Evolutionary conservation across 2,797 vertebrate species (phyloP).

Genomic region (Gambusia yucatana): DNA sequence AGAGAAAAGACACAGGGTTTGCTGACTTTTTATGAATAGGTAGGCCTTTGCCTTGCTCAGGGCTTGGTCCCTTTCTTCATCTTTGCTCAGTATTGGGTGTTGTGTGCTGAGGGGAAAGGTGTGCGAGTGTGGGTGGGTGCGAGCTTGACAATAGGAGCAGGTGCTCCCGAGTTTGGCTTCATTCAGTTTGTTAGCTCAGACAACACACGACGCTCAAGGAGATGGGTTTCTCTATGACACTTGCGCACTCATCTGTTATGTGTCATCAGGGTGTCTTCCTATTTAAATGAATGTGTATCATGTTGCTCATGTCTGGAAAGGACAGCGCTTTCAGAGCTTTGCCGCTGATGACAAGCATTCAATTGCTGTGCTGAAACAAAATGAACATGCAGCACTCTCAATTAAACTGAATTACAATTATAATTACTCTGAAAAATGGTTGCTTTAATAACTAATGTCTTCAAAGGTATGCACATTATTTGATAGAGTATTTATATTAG

Average conservation of each 20-base stretch:
- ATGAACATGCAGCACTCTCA: not conserved
- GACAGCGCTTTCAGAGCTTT: constrained; percentile 25
- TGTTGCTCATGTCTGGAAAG: constrained; percentile 44
- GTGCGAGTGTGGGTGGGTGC: constrained; percentile 70
- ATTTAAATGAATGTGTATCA: constrained; percentile 46
- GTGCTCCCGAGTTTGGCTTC: constrained; percentile 75
- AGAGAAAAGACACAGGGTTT: constrained; percentile 73
- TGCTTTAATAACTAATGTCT: not conserved
- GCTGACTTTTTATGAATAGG: constrained; percentile 73
- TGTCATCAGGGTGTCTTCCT: constrained; percentile 41
- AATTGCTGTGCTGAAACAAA: constrained; percentile 48
- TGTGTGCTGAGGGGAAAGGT: constrained; percentile 83
- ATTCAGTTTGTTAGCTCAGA: constrained; percentile 72
- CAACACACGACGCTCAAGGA: constrained; percentile 69
- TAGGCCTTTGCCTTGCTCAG: constrained; percentile 74
- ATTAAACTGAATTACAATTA: constrained; percentile 24
- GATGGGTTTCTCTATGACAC: constrained; percentile 51
- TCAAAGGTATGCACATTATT: not conserved
- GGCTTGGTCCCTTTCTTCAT: constrained; percentile 80
- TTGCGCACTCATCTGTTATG: constrained; percentile 48
- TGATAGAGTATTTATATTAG: not conserved
- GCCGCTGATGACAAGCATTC: constrained; percentile 39
- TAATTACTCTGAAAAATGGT: constrained; percentile 11
- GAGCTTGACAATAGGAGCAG: constrained; percentile 73
- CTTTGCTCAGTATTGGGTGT: constrained; percentile 87